Base-by-base conservation (phyloP, 2,797 vertebrate species). In the Rhabdomys pumilio region DNA sequence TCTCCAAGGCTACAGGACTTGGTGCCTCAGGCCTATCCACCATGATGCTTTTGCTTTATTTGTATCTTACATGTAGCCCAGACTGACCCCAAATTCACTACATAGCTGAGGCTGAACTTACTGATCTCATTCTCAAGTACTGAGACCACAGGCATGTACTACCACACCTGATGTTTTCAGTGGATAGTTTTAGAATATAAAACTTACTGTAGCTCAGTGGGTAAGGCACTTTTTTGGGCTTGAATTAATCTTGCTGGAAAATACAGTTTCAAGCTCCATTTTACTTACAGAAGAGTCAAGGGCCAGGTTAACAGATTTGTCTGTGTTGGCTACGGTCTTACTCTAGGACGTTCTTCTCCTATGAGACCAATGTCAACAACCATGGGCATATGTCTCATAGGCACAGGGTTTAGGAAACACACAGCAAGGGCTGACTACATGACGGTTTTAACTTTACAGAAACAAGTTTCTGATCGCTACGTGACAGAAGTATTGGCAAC, bases 201-300 rank as follows among this genome's bases (percentile, higher is more conserved):
- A 97, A 97, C 88, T 76, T 47, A 95, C 55, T 65, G 75, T 67
- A 95, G 29, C 89, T 95, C 95, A 14, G 57, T 73, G 90, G n/a
- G 81, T 82, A 69, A 95, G 75, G 57, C 29, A 26, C 2, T n/a
- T 94, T 86, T 67, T 59, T 41, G 15, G 59, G 47, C 81, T 94
- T 55, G 80, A 82, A 57, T 90, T 63, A 76, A 90, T 86, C 59
- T 61, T 26, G 2, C 44, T 55, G 90, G 67, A 79, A 84, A 47
- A 12, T 6, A 5, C 0, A 19, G 31, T 9, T 9, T 41, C 59
- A 29, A n/a, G 14, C 31, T 31, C 34, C 19, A 24, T 47, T 80
- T 38, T 67, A 6, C 34, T 81, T 73, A 34, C 50, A 77, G 65
- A 41, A 57, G 82, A 91, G 5, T 41, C 3, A 1, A 57, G 84